Percentiles rank a stretch among this genome's conserved stretches.
phyloP scores from a whole-genome alignment of 2,888 invertebrate genomes.

The Eupithecia inturbata region DNA sequence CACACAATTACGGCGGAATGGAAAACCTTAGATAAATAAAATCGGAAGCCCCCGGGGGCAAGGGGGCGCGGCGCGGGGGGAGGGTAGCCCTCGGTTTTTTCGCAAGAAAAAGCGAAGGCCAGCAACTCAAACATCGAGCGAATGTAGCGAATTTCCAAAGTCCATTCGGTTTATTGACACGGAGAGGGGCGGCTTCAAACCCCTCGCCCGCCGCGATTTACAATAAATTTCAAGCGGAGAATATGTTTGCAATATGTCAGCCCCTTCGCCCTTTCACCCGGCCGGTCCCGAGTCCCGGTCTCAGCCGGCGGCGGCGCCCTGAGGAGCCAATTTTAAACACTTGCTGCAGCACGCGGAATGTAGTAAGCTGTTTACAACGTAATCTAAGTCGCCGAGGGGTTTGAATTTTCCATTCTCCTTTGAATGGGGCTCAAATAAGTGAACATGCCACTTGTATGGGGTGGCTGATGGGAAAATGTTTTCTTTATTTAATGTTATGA shows the following conservation, averaged over 20 bases:
- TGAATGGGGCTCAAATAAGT: slow-evolving; percentile 65
- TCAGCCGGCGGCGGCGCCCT: slow-evolving; percentile 16
- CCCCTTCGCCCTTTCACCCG: slow-evolving; percentile 64
- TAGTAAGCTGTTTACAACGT: slow-evolving; percentile 75
- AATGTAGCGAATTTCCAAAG: slow-evolving; percentile 81
- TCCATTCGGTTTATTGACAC: slow-evolving; percentile 81
- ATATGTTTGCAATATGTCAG: slow-evolving; percentile 81
- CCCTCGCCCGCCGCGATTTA: slow-evolving; percentile 76
- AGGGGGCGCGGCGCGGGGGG: slow-evolving; percentile 43
- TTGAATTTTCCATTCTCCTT: slow-evolving; percentile 61
- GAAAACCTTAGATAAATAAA: slow-evolving; percentile 83
- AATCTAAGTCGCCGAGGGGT: slow-evolving; percentile 62
- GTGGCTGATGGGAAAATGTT: slow-evolving; percentile 40
- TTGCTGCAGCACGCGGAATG: slow-evolving; percentile 60
- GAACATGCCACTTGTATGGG: slow-evolving; percentile 51
- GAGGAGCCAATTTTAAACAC: slow-evolving; percentile 64
- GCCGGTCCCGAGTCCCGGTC: slow-evolving; percentile 32
- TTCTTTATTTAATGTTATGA: slow-evolving; percentile 28
- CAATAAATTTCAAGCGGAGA: slow-evolving; percentile 81
- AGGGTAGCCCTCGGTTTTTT: slow-evolving; percentile 50
- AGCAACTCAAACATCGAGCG: slow-evolving; percentile 77
- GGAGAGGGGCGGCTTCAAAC: slow-evolving; percentile 67
- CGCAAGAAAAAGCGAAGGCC: slow-evolving; percentile 72
- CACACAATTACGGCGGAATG: slow-evolving; percentile 81
- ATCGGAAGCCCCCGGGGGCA: slow-evolving; percentile 68